phyloP scores from a whole-genome alignment of 2,797 vertebrate species.

The Taeniopygia guttata region DNA sequence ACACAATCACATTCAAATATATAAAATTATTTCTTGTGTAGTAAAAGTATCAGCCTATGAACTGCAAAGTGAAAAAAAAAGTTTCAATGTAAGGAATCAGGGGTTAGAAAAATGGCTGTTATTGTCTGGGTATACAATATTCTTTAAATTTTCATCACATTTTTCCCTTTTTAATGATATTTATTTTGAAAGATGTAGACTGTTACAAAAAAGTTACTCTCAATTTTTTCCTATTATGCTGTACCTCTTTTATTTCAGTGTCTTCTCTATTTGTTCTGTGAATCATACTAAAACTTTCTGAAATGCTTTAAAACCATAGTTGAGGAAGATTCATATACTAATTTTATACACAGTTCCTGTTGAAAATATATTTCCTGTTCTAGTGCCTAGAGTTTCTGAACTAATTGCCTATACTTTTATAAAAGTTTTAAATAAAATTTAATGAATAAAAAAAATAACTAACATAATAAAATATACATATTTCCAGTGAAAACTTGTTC shows the following conservation, averaged over 20 bases:
- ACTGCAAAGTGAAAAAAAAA: background rate
- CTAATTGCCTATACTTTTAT: background rate
- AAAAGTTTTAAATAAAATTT: background rate
- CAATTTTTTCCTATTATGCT: background rate
- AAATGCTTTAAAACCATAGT: background rate
- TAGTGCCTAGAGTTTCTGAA: background rate
- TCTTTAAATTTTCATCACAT: background rate
- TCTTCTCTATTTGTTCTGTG: background rate
- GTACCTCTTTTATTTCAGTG: background rate
- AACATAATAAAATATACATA: background rate
- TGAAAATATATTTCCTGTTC: background rate
- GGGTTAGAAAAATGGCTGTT: background rate
- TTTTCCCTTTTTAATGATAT: background rate
- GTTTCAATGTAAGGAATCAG: background rate
- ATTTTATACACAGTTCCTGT: background rate
- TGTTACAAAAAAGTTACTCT: background rate
- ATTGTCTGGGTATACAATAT: background rate
- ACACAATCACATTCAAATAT: background rate
- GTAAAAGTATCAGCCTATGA: background rate
- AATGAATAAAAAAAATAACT: background rate
- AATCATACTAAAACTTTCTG: background rate
- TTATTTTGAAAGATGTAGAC: background rate
- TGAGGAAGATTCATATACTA: background rate
- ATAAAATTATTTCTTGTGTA: background rate
- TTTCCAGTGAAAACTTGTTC: background rate